Percentiles rank a stretch among this genome's conserved stretches.
These are phyloP conservation scores for Coelopa frigida DNA, from an alignment of 1,140 invertebrate species.

Conservation along the genomic window DNA sequence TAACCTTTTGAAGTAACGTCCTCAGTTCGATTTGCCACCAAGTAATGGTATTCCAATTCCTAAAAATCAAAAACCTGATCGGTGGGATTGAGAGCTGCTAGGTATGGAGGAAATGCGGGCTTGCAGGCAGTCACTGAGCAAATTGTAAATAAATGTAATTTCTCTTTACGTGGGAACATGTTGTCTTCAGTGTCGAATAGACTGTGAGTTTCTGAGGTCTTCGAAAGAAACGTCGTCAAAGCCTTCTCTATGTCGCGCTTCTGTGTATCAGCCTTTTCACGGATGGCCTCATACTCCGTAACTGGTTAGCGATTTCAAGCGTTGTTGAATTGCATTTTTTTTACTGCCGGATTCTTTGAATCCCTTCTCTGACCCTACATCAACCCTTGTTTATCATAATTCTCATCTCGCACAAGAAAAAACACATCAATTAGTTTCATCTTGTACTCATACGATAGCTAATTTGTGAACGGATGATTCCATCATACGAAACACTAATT, in stretches of 20 bases:
- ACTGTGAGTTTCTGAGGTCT: constrained; percentile 86
- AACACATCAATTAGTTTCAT: no score
- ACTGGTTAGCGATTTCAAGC: no score
- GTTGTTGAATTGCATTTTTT: no score
- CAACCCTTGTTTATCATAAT: no score
- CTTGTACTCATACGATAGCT: no score
- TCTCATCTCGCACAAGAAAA: no score
- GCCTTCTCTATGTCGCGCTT: constrained; percentile 91
- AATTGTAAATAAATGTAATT: constrained; percentile 8
- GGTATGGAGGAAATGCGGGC: constrained; percentile 69
- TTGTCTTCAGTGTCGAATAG: constrained; percentile 84
- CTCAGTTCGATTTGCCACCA: constrained; percentile 57
- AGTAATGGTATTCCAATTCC: constrained; percentile 75
- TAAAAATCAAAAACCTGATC: constrained; percentile 94
- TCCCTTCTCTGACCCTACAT: no score
- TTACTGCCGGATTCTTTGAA: no score
- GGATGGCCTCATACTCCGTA: constrained; percentile 92
- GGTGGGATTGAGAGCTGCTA: constrained; percentile 78
- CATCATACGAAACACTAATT: no score
- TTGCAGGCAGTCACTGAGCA: constrained; percentile 77
- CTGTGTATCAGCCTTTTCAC: constrained; percentile 87
- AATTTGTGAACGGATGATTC: no score
- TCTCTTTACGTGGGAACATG: constrained; percentile 71
- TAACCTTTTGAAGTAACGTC: constrained; percentile 50
- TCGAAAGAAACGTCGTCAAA: constrained; percentile 87